Percentiles rank a stretch among this genome's conserved stretches.
These are phyloP conservation scores for Peucedramus taeniatus DNA, from an alignment of 2,113 vertebrate genomes.

Conservation along the genomic window DNA sequence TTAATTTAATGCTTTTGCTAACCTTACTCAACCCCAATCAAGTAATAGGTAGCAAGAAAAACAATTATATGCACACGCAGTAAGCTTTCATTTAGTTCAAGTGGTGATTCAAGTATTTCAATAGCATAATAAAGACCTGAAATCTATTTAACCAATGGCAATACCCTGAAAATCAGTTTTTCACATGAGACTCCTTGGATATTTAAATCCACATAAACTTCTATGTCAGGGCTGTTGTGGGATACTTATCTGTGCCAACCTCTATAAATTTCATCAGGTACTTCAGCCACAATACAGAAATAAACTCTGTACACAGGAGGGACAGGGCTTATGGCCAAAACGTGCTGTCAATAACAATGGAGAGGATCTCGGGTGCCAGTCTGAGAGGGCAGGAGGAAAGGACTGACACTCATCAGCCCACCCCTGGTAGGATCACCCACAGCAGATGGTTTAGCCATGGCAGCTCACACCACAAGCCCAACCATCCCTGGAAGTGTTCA, in stretches of 20 bases:
- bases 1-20: slow-evolving; percentile 68
- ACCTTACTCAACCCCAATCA: slow-evolving; percentile 60
- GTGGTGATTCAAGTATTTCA: slow-evolving; percentile 22
- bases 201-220: neutral
- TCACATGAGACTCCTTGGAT: neutral
- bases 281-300: neutral
- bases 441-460: neutral
- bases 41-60: slow-evolving; percentile 58
- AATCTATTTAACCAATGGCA: neutral
- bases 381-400: neutral
- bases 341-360: fast-evolving
- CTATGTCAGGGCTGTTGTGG: neutral
- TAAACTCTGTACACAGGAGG: neutral
- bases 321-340: neutral
- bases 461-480: fast-evolving
- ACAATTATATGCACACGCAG: slow-evolving; percentile 25
- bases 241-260: neutral
- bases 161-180: neutral
- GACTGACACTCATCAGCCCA: neutral
- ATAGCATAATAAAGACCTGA: neutral
- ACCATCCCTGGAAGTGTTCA: neutral
- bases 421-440: fast-evolving
- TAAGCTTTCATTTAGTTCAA: slow-evolving; percentile 54
- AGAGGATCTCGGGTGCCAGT: neutral
- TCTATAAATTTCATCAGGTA: neutral